Evolutionary conservation across 2,113 vertebrate genomes (phyloP).

Genomic region (Pristiophorus japonicus): DNA sequence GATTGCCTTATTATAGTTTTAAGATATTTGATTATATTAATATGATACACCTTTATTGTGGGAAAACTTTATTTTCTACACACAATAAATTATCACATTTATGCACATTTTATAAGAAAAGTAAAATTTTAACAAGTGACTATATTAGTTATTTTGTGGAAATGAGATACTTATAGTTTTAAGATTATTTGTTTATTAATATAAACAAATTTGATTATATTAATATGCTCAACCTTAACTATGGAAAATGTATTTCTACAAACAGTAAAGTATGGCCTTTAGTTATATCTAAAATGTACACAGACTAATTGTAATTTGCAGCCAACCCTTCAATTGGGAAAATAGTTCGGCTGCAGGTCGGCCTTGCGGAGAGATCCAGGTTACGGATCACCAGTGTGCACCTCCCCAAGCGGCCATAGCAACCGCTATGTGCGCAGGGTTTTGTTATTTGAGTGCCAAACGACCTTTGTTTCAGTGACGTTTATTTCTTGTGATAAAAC

Average conservation of each 20-base stretch:
- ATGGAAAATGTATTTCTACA: neutral
- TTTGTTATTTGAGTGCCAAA: neutral
- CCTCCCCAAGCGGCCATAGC: neutral
- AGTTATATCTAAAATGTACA: too few species aligned
- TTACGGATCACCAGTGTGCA: too few species aligned
- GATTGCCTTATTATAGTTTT: neutral
- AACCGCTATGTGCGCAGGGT: neutral
- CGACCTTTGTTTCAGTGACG: neutral
- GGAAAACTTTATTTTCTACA: neutral
- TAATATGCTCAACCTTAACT: neutral
- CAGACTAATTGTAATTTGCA: neutral
- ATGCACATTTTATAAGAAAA: neutral
- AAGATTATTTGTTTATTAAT: too few species aligned
- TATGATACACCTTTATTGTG: neutral
- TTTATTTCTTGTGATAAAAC: slow-evolving; percentile 4
- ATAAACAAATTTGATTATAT: too few species aligned
- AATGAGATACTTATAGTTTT: neutral
- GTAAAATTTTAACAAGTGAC: neutral
- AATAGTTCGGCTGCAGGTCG: neutral
- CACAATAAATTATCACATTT: neutral
- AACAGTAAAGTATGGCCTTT: neutral
- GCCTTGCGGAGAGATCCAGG: neutral
- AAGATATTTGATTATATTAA: neutral
- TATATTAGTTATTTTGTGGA: neutral
- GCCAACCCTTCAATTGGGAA: neutral